Evolutionary conservation across 2,888 invertebrate species (phyloP), one percentile per base, ranked within the genome.

Genomic region (Mystacides longicornis): DNA sequence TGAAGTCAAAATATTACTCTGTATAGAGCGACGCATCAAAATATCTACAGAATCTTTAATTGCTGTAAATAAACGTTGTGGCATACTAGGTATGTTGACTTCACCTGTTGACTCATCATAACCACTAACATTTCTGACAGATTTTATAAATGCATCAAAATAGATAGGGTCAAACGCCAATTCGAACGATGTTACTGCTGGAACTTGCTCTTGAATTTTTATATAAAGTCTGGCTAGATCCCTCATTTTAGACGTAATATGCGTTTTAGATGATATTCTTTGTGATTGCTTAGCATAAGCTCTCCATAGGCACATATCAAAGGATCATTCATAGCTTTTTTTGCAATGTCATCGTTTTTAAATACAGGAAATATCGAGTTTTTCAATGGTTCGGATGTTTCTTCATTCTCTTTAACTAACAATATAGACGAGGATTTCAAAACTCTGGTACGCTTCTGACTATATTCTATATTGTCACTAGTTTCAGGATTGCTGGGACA

Each of bases 211-310:
- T 49, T n/a, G 23, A 9, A 49, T 49, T 14, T 16, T 31, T 31
- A 27, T 16, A 1, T 27, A 49, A 23, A 49, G 49, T 14, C 31
- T 49, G 7, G 49, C 49, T 4, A 49, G 31, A 49, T 49, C 49
- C 20, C 49, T 51, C 51, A 51, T 51, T 19, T 51, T 51, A 2
- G 51, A 51, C 31, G 51, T 51, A 19, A 51, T 20, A n/a, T 37
- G 16, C 2, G 42, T 37, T 7, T 11, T 20, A 14, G 42, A n/a
- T 21, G 20, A 27, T n/a, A n/a, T n/a, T n/a, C n/a, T n/a, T n/a
- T n/a, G n/a, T n/a, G n/a, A n/a, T n/a, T n/a, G n/a, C n/a, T n/a
- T n/a, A 42, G 14, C 9, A 51, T 23, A 16, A 51, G 43, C 14
- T 14, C 20, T 23, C 23, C 45, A 21, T 51, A 51, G 14, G 51